Conservation (phyloP, 2,888 invertebrate genomes). For the Nymphalis c-album region DNA sequence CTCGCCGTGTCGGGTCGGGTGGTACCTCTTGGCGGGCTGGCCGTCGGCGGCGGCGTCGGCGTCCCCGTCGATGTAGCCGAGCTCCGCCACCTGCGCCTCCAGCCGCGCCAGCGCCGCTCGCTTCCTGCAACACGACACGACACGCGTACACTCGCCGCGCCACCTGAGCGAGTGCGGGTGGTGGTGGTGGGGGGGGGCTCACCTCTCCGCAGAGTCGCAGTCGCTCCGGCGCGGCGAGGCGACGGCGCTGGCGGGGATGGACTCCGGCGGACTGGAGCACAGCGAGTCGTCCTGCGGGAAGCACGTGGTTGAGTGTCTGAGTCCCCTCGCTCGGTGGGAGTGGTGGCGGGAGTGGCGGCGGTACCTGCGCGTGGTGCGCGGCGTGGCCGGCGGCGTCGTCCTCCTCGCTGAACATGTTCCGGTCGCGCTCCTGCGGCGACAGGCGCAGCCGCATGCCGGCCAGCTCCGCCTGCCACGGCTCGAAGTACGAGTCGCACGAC, state of each 20-base stretch:
- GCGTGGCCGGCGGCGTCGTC: conserved; percentile 70
- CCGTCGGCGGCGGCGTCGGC: conserved; percentile 46
- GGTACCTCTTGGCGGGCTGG: conserved; percentile 44
- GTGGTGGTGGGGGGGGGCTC: neutral
- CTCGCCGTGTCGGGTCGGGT: neutral
- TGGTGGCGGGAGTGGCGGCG: neutral
- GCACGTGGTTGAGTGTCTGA: too few relatives aligned
- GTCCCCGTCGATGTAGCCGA: conserved; percentile 88
- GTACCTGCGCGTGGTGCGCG: neutral
- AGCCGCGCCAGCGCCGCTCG: conserved; percentile 84
- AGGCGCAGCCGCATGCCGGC: conserved; percentile 92
- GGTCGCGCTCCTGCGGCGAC: conserved; percentile 91
- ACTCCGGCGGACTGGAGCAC: conserved; percentile 61
- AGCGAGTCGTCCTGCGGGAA: conserved; percentile 53
- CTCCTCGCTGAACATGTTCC: conserved; percentile 94
- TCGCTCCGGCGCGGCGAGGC: conserved; percentile 56
- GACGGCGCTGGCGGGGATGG: conserved; percentile 58
- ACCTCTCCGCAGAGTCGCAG: conserved; percentile 60
- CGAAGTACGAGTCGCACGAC: conserved; percentile 97
- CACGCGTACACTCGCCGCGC: neutral
- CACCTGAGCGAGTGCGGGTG: neutral
- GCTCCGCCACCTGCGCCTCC: conserved; percentile 86
- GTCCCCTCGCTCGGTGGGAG: too few relatives aligned
- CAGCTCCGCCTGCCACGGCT: conserved; percentile 88
- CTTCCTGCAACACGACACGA: conserved; percentile 45